Evolutionary conservation across 92 coral and sea anemone genomes (phyloP), one percentile per base, ranked within the genome.

Genomic region (Hydrozoanthus gracilis): DNA sequence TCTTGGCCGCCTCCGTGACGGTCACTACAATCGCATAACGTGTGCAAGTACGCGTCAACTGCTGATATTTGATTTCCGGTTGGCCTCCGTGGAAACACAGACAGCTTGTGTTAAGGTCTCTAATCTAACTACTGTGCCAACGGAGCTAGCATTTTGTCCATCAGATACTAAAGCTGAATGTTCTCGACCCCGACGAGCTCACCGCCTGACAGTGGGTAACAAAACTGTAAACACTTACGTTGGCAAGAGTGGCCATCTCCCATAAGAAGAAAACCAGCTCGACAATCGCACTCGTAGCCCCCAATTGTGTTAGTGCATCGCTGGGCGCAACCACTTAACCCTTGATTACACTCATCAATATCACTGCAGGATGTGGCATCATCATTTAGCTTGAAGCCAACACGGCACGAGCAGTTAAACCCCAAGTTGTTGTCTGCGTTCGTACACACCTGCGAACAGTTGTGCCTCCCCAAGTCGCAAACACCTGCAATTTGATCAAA

Each of bases 211-310:
- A 27, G 39, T 27, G 39, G 39, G 39, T 27, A 5, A 47, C 20
- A 17, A 4, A 12, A 5, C 7, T 8, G 5, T 10, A n/a, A 49
- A 16, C 51, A 51, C 61, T 3, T 75, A 80, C 85, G 85, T 65
- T 80, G 75, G 27, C 85, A 80, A 46, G 85, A 64, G 47, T 47
- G 85, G 46, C 48, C 66, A 61, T 80, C 85, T 62, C 20, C 20
- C 10, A 49, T 48, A 13, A 80, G 75, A 80, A 80, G 58, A 61
- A 77, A 89, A 6, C 92, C 92, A 46, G 6, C 61, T 46, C 15
- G 67, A 52, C 92, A 89, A 20, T 65, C 4, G 27, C 92, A 89
- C 4, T 17, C 3, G 39, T 80, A 80, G 2, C 58, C 44, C 13
- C 85, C 85, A 46, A 80, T 16, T 12, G 50, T 80, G 51, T 80